Base-by-base conservation (phyloP, 2,113 vertebrate species). In the Serilophus lunatus region DNA sequence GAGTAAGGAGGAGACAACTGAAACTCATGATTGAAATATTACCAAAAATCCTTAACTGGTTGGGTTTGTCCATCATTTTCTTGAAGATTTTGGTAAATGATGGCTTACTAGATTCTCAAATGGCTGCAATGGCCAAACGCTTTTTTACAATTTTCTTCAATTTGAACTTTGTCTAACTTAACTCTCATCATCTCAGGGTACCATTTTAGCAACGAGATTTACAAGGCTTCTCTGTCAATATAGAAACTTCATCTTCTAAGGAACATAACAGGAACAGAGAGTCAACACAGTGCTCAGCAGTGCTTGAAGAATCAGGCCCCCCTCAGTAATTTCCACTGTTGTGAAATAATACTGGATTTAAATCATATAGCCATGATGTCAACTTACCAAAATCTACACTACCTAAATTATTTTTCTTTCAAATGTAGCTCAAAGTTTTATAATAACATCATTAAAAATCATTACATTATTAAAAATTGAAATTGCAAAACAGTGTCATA, bases 141-240 rank as follows among this genome's bases (percentile, higher is more conserved):
- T 85, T 82, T 64, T 72, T 56, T 85, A n/a, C 25, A 1, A 57
- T 66, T 80, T 60, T 76, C 50, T 91, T 83, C 56, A 86, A 5
- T 91, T 89, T 92, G 64, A 93, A 89, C 63, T 93, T 94, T 84
- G 28, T 33, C 89, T 84, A 86, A 70, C 75, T 68, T 65, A 91
- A 61, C 25, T 63, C 53, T 79, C 87, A 33, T 95, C 51, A 85
- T 57, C n/a, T 92, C 50, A 72, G 82, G 72, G 49, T 88, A 59
- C 18, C 22, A 76, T 95, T 95, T 84, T 56, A 92, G 31, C 53
- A 54, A 76, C 56, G 86, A 78, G 18, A 42, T 88, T 93, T 81
- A 60, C 82, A 80, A 54, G 63, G 69, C 45, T 57, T 66, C 25
- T 90, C 59, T 77, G 24, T 88, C 64, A 88, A 36, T 44, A 26